Evolutionary conservation across 1,140 invertebrate genomes (phyloP), one percentile per base, ranked within the genome.

Genomic region (Tenebrio molitor): DNA sequence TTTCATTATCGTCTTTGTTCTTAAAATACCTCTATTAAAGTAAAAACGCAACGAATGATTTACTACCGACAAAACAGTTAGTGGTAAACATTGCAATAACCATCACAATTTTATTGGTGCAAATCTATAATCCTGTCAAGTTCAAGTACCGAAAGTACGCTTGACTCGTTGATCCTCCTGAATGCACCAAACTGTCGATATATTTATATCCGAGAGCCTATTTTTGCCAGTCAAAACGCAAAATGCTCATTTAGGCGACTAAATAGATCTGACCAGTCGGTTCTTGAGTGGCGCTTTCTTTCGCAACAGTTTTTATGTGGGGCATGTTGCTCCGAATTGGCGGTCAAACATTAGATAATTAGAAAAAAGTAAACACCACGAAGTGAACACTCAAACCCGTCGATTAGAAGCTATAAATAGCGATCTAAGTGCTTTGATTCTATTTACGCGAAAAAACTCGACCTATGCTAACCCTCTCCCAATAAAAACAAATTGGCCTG

Each of bases 391-490:
- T 53, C 16, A 53, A 53, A 53, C 14, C n/a, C 17, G 0, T 6
- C 46, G 46, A 53, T 53, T 23, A 53, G 17, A 46, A 23, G 10
- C 7, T 58, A 58, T 58, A 25, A 25, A 58, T 58, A 58, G 50
- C 29, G n/a, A n/a, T 15, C 4, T 58, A 58, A 58, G 50, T 66
- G 36, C 36, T 66, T 15, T 65, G 63, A 65, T 42, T 66, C 64
- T 66, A 66, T 44, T 66, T 66, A 66, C 25, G 16, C 19, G 23
- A 65, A 25, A 66, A 41, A 21, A 66, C 42, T 66, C 64, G 64
- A 66, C 64, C 64, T 66, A 66, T 44, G 64, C 64, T 66, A 66
- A 66, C 64, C 64, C 64, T 66, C 64, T 66, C 8, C 12, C 29
- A 58, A 58, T 58, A 58, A 58, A 58, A 58, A 21, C 29, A 58